Conservation (phyloP, 2,113 vertebrate genomes). For the Synodontis membranacea region DNA sequence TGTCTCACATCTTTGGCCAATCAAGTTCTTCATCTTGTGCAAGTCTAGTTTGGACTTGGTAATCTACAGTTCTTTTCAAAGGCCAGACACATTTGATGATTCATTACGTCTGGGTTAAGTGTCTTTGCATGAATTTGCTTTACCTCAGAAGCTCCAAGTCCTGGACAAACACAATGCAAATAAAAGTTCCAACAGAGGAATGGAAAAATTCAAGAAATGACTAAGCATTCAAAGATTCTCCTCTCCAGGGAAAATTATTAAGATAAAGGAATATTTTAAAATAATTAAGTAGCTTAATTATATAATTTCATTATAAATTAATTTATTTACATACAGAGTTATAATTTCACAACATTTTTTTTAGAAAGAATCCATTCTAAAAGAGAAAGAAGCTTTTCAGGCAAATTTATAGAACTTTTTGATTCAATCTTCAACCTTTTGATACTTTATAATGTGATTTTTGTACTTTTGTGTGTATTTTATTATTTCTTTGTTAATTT, state of each 20-base stretch:
- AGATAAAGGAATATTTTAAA: background rate
- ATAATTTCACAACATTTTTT: too few relatives aligned
- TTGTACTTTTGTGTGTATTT: too few relatives aligned
- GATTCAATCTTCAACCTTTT: too few relatives aligned
- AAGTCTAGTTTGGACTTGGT: background rate
- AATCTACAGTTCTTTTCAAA: background rate
- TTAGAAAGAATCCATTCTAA: too few relatives aligned
- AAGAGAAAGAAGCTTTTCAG: too few relatives aligned
- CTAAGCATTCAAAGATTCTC: background rate
- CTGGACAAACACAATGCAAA: background rate
- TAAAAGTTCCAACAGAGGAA: background rate
- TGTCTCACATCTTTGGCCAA: background rate
- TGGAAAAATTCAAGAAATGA: background rate
- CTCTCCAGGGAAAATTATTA: background rate
- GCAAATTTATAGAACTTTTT: background rate
- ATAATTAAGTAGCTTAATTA: background rate
- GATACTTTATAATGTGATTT: too few relatives aligned
- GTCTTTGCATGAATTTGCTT: background rate
- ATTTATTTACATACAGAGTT: too few relatives aligned
- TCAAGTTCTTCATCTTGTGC: background rate
- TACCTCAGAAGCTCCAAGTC: background rate
- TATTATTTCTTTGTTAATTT: too few relatives aligned
- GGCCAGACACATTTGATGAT: too few relatives aligned
- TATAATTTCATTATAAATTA: background rate
- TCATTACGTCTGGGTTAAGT: background rate